Percentiles rank a stretch among this genome's conserved stretches.
phyloP scores from a whole-genome alignment of 2,888 invertebrate genomes.

The Mimas tiliae region DNA sequence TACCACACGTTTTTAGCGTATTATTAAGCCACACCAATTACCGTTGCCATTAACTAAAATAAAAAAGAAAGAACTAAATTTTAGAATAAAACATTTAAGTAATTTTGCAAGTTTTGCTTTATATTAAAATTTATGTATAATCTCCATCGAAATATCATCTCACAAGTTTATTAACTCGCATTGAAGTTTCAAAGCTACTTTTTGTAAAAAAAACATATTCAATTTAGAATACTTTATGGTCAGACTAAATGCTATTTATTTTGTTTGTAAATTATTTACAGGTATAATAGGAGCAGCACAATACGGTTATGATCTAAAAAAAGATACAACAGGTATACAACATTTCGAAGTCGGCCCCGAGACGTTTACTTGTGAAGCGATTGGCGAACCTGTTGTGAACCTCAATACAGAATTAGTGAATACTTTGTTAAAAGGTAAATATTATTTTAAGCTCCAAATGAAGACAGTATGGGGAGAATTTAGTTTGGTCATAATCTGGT shows the following conservation, averaged over 20 bases:
- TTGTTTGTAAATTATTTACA: slow-evolving; percentile 39
- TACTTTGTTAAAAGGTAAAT: slow-evolving; percentile 52
- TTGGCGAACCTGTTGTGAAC: slow-evolving; percentile 50
- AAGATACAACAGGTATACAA: slow-evolving; percentile 53
- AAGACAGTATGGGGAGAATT: neutral
- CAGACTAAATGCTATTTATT: neutral
- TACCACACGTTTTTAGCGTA: neutral
- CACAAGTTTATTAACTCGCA: neutral
- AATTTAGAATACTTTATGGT: slow-evolving; percentile 11
- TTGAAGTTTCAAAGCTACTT: neutral
- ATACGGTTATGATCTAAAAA: slow-evolving; percentile 60
- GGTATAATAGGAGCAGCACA: slow-evolving; percentile 56
- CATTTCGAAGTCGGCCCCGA: slow-evolving; percentile 69
- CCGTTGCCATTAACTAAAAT: neutral
- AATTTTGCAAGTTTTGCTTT: slow-evolving; percentile 2
- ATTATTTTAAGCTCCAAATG: slow-evolving; percentile 1
- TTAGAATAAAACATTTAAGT: neutral
- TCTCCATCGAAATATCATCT: no score
- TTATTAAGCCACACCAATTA: neutral
- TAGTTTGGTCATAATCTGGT: neutral
- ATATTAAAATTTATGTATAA: slow-evolving; percentile 1
- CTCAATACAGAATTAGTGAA: slow-evolving; percentile 46
- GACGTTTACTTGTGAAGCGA: slow-evolving; percentile 57
- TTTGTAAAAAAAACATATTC: slow-evolving; percentile 3
- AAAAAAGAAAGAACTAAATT: neutral